A percentile compares a stretch with the other conserved stretches of the same genome.
These are phyloP conservation scores for Vanacampus margaritifer DNA, from an alignment of 2,113 vertebrate genomes.

Conservation along the genomic window DNA sequence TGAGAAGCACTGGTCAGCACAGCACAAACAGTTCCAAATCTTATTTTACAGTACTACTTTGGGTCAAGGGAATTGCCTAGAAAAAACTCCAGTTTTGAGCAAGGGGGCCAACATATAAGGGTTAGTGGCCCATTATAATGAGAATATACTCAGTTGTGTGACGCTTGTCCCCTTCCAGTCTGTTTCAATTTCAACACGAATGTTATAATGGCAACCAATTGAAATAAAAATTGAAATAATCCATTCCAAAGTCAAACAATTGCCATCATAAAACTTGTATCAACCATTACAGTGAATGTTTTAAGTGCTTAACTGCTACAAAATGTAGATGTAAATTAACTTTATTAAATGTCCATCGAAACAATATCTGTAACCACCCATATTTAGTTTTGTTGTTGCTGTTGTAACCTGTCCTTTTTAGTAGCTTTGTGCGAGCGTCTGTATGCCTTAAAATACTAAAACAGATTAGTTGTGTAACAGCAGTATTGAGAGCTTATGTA, in stretches of 20 bases:
- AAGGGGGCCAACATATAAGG: not conserved
- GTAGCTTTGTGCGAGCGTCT: too few species aligned
- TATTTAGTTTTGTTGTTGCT: not conserved
- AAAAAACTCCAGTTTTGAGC: not conserved
- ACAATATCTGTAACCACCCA: not conserved
- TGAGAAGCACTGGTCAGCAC: conserved; percentile 29
- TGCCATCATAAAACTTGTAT: not conserved
- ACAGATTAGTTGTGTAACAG: too few species aligned
- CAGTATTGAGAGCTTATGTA: too few species aligned
- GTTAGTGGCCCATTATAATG: not conserved
- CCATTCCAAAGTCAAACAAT: not conserved
- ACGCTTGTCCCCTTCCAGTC: not conserved
- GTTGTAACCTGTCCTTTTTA: not conserved
- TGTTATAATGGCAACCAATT: not conserved
- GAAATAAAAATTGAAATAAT: not conserved
- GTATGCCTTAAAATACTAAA: too few species aligned
- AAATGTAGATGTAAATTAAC: not conserved
- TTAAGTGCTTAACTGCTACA: not conserved
- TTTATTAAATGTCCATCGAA: not conserved
- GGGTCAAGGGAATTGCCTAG: not conserved
- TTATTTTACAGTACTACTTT: not conserved
- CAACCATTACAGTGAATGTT: not conserved
- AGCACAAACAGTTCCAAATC: not conserved
- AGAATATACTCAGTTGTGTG: not conserved
- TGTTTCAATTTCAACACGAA: not conserved